Evolutionary conservation across 1,140 invertebrate species (phyloP).

Genomic region (Drosophila sp.): DNA sequence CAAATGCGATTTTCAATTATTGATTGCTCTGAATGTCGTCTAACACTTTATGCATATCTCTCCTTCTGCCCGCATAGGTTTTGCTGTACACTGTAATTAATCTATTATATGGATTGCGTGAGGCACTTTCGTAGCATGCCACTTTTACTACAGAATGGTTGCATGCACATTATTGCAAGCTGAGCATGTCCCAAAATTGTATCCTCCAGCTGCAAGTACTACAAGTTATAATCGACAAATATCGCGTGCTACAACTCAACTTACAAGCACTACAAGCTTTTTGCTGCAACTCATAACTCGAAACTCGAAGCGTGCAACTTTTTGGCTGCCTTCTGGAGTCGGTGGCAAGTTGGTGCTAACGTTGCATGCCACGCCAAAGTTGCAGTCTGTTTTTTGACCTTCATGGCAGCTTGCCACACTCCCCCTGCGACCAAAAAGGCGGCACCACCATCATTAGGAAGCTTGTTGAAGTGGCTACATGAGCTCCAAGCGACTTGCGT

Average conservation of each 20-base stretch:
- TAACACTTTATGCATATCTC: slow-evolving; percentile 10
- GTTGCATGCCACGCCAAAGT: slow-evolving; percentile 51
- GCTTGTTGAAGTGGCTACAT: slow-evolving; percentile 50
- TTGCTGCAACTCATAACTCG: slow-evolving; percentile 14
- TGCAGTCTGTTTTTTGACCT: slow-evolving; percentile 39
- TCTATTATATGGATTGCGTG: slow-evolving; percentile 71
- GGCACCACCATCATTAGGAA: slow-evolving; percentile 34
- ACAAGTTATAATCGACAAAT: slow-evolving; percentile 69
- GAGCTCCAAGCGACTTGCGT: slow-evolving; percentile 32
- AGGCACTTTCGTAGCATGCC: slow-evolving; percentile 59
- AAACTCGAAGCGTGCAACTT: slow-evolving; percentile 55
- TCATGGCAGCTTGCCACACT: slow-evolving; percentile 10
- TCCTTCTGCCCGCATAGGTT: slow-evolving; percentile 8
- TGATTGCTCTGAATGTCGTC: slow-evolving; percentile 8
- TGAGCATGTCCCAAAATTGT: slow-evolving; percentile 69
- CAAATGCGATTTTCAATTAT: slow-evolving; percentile 1
- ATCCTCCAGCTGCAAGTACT: slow-evolving; percentile 44
- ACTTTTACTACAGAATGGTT: slow-evolving; percentile 34
- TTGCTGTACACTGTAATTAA: slow-evolving; percentile 68
- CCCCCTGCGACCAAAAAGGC: neutral
- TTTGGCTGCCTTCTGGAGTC: slow-evolving; percentile 30
- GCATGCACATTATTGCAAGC: slow-evolving; percentile 79
- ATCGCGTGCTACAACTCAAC: slow-evolving; percentile 58
- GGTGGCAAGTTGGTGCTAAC: slow-evolving; percentile 6
- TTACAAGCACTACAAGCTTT: slow-evolving; percentile 41